Percentiles rank a stretch among this genome's conserved stretches.
These are phyloP conservation scores for Drosophila emarginata DNA, from an alignment of 2,888 invertebrate genomes.

Conservation along the genomic window DNA sequence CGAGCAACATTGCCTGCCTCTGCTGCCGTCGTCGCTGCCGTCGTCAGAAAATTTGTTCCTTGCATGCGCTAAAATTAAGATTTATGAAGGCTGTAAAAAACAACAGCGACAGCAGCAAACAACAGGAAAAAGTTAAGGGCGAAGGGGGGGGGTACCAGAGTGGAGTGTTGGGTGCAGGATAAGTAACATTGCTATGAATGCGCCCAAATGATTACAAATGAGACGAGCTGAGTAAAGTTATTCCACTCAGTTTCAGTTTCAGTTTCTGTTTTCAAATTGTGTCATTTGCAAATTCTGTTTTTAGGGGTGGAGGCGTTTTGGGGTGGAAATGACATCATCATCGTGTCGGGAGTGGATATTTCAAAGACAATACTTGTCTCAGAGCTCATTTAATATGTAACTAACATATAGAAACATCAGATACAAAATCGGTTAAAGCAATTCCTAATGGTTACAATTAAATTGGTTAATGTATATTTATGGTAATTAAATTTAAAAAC, in stretches of 20 bases:
- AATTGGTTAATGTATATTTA: too few species aligned
- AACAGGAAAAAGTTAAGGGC: background rate
- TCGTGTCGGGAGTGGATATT: background rate
- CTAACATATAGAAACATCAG: background rate
- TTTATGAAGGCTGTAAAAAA: constrained; percentile 78
- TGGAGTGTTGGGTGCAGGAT: background rate
- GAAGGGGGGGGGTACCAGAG: too few species aligned
- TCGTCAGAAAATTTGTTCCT: constrained; percentile 16
- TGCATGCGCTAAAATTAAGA: constrained; percentile 77
- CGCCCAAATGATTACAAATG: constrained; percentile 79
- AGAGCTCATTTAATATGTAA: background rate
- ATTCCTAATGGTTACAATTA: too few species aligned
- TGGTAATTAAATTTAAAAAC: too few species aligned
- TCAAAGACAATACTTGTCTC: background rate
- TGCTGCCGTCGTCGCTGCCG: background rate
- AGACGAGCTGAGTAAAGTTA: constrained; percentile 44
- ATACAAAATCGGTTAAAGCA: background rate
- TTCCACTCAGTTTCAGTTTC: constrained; percentile 16
- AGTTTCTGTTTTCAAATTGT: constrained; percentile 8
- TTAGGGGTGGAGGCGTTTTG: background rate
- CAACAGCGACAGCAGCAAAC: constrained; percentile 62
- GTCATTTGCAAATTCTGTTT: constrained; percentile 13
- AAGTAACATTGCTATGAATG: constrained; percentile 55
- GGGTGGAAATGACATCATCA: background rate
- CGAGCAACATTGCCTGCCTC: constrained; percentile 57